Evolutionary conservation across 2,113 vertebrate genomes (phyloP).

Genomic region (Numenius arquata): DNA sequence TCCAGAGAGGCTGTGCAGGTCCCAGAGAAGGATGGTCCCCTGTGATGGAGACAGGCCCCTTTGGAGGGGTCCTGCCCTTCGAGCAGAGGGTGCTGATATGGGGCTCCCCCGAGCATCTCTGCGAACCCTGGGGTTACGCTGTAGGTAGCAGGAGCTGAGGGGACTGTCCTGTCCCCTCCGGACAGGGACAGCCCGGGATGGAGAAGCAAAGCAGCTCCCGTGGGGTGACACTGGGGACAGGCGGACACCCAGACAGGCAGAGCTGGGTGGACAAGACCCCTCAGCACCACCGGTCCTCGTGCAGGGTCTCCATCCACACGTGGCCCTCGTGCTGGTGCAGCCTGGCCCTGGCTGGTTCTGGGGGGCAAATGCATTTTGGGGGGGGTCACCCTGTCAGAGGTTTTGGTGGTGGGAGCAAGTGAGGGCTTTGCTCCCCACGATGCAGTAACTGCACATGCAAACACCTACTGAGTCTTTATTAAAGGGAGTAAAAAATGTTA

Average conservation of each 20-base stretch:
- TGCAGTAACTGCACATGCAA: not conserved
- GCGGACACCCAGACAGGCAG: not conserved
- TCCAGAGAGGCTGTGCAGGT: not conserved
- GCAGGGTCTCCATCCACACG: not conserved
- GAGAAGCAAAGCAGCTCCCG: not conserved
- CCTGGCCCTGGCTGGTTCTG: too few relatives aligned
- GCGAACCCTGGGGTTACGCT: fast-evolving
- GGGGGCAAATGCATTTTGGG: not conserved
- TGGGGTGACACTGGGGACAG: not conserved
- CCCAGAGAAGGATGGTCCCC: not conserved
- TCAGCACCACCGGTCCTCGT: fast-evolving
- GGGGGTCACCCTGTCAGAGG: not conserved
- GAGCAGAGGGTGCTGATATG: not conserved
- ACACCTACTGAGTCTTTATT: not conserved
- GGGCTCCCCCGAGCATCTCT: not conserved
- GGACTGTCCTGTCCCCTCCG: not conserved
- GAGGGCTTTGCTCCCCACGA: not conserved
- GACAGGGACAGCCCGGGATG: not conserved
- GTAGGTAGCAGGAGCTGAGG: not conserved
- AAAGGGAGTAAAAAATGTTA: not conserved
- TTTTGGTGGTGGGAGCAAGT: not conserved
- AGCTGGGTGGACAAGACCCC: not conserved
- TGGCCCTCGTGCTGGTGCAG: not conserved
- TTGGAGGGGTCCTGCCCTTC: not conserved
- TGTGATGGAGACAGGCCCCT: not conserved